Evolutionary conservation across 2,113 vertebrate species (phyloP), one percentile per base, ranked within the genome.

Genomic region (Penelope pileata): DNA sequence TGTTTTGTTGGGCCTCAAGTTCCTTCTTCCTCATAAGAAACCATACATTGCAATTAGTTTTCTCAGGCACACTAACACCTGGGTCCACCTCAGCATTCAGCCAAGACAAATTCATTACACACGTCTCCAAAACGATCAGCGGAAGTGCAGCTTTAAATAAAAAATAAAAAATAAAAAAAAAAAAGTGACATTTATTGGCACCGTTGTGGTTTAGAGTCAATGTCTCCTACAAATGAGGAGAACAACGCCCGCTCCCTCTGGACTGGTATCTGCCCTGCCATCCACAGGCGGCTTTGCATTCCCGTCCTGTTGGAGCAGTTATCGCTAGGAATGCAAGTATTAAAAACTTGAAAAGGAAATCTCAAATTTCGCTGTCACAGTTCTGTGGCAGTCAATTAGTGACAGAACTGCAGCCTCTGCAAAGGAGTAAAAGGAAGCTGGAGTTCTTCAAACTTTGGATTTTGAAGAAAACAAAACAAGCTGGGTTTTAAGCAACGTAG

Each of bases 401-500:
- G 47, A 83, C 30, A 90, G 76, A 79, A 51, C 38, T 85, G 30
- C 64, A 86, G 51, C 40, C 38, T 10, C 21, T 86, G n/a, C 23
- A 40, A 80, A 70, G 29, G 24, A 67, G 30, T 36, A 29, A 29
- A 75, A 93, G 60, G 27, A 94, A 82, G 30, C 13, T 75, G 15
- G 36, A 83, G 22, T 90, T 69, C 50, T 93, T 92, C 60, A 83
- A 88, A 88, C 60, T 63, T 79, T 13, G 12, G 24, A 40, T 24
- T 73, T 78, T 56, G 51, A 75, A 73, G 34, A 91, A 85, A 86
- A 88, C 62, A 82, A 91, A 95, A 69, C 53, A 70, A 63, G 32
- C 24, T 38, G 21, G 5, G 29, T 60, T 96, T 93, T 86, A 88
- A 92, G 74, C 38, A 82, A 80, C 45, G 51, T 13, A 45, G 29